Evolutionary conservation across 2,888 invertebrate species (phyloP).

Genomic region (Scaptomyza parva): DNA sequence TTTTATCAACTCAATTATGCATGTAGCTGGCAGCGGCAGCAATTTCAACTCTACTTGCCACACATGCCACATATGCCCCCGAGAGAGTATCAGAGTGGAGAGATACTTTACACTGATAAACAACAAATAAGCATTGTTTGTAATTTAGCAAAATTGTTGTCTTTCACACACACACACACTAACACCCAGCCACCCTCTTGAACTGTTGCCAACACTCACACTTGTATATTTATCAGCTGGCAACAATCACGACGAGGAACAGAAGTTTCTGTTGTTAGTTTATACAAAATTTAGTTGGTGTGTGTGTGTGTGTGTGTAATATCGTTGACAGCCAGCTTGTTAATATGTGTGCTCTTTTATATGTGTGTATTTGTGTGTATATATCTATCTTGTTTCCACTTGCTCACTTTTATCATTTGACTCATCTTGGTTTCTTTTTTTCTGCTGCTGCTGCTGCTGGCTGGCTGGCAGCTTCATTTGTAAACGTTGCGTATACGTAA

Average conservation of each 20-base stretch:
- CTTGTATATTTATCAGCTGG: slow-evolving; percentile 62
- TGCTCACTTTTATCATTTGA: slow-evolving; percentile 45
- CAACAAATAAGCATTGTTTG: slow-evolving; percentile 81
- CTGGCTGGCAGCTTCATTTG: slow-evolving; percentile 66
- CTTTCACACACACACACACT: neutral
- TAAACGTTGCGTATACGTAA: slow-evolving; percentile 69
- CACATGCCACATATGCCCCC: slow-evolving; percentile 27
- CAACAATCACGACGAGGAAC: slow-evolving; percentile 56
- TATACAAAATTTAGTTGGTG: slow-evolving; percentile 24
- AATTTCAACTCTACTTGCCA: slow-evolving; percentile 1
- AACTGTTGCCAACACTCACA: slow-evolving; percentile 18
- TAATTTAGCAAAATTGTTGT: slow-evolving; percentile 75
- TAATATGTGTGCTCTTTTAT: slow-evolving; percentile 36
- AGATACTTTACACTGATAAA: slow-evolving; percentile 76
- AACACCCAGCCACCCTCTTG: neutral
- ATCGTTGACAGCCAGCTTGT: slow-evolving; percentile 46
- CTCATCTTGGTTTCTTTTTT: slow-evolving; percentile 25
- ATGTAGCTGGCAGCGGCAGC: slow-evolving; percentile 1
- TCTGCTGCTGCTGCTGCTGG: too few relatives aligned
- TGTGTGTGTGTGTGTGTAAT: slow-evolving; percentile 13
- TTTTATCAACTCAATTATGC: slow-evolving; percentile 80
- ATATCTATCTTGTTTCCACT: slow-evolving; percentile 30
- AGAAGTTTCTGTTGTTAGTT: slow-evolving; percentile 60
- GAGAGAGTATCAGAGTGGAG: slow-evolving; percentile 37
- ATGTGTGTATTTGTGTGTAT: neutral